Conservation (phyloP, 2,113 vertebrate species). For the Bubo blakistoni region DNA sequence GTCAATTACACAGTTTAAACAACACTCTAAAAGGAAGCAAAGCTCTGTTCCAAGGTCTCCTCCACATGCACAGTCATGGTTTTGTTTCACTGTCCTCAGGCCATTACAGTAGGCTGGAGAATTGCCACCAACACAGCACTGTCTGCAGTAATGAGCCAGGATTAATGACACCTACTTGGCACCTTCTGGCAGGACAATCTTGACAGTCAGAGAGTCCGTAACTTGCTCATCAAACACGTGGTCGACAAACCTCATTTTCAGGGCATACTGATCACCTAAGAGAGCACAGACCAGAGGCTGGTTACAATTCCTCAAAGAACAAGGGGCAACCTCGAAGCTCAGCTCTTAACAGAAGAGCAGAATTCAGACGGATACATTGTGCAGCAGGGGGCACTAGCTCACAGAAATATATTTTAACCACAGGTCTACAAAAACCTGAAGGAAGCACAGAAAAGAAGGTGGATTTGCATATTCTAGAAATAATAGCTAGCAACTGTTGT, state of each 20-base stretch:
- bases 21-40: background rate
- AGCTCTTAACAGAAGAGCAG: background rate
- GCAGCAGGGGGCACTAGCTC: slow-evolving; percentile 7
- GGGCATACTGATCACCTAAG: slow-evolving; percentile 93
- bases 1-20: background rate
- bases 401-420: background rate
- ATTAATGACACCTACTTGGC: slow-evolving; percentile 83
- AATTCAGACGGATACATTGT: background rate
- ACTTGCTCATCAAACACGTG: slow-evolving; percentile 98
- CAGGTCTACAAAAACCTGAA: background rate
- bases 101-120: background rate
- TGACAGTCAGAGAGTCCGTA: slow-evolving; percentile 90
- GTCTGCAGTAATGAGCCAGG: background rate
- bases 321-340: background rate
- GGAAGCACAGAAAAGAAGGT: background rate
- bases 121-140: background rate
- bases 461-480: slow-evolving; percentile 11
- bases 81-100: background rate
- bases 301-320: background rate
- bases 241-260: slow-evolving; percentile 97
- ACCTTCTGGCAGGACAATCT: slow-evolving; percentile 94
- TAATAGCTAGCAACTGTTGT: background rate
- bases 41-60: background rate
- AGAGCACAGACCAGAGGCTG: background rate
- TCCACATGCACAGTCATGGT: background rate